Evolutionary conservation across 2,888 invertebrate species (phyloP).

Genomic region (Apamea epomidion): DNA sequence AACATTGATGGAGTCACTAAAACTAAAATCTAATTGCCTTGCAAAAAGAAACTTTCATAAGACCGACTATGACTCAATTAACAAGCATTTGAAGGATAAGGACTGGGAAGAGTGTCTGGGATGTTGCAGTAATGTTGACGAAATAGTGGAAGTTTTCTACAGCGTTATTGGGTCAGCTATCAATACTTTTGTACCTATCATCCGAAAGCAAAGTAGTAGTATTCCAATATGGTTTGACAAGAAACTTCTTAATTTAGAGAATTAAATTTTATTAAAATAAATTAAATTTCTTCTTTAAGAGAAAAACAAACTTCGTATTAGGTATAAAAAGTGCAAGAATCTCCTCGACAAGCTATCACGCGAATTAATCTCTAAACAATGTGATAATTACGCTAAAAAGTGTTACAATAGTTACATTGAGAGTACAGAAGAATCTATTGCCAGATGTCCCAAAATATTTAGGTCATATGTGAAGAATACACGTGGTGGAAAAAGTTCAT

Average conservation of each 20-base stretch:
- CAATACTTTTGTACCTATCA: no score
- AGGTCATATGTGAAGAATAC: no score
- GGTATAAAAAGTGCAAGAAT: background rate
- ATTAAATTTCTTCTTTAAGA: background rate
- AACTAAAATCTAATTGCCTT: background rate
- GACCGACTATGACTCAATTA: background rate
- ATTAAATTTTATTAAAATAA: no score
- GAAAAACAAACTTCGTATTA: conserved; percentile 4
- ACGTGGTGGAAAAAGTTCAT: no score
- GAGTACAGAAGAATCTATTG: no score
- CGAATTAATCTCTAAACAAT: background rate
- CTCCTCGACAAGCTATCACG: background rate
- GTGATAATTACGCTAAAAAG: background rate
- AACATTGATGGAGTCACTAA: background rate
- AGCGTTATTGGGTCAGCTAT: no score
- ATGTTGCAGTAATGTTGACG: no score
- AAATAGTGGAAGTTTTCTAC: no score
- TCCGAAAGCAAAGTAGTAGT: no score
- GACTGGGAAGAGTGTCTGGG: background rate
- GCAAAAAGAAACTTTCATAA: background rate
- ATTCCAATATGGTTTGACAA: no score
- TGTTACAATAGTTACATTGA: conserved; percentile 1
- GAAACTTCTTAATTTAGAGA: no score
- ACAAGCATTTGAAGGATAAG: background rate
- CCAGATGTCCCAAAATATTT: no score